Conservation (phyloP, 2,113 vertebrate genomes). For the Onychorhynchus coronatus region DNA sequence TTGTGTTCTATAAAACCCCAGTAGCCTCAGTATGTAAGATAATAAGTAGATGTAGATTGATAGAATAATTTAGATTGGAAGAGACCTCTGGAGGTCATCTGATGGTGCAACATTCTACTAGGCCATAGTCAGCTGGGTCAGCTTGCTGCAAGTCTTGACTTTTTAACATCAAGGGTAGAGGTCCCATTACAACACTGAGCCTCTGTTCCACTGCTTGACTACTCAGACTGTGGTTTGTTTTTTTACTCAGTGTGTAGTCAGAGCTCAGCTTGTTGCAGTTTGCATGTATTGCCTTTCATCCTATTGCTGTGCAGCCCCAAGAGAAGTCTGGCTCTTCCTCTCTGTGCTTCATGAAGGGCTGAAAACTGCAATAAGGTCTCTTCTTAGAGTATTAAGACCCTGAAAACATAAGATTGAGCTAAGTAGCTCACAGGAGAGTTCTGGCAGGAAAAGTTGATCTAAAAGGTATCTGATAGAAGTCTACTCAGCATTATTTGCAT, state of each 20-base stretch:
- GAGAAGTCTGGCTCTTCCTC: not conserved
- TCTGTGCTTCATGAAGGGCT: not conserved
- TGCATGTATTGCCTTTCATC: not conserved
- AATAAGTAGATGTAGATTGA: not conserved
- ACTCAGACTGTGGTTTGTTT: not conserved
- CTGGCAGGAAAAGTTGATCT: not conserved
- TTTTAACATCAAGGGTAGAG: not conserved
- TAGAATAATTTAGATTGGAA: not conserved
- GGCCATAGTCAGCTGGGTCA: not conserved
- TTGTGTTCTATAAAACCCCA: not conserved
- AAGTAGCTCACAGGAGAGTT: not conserved
- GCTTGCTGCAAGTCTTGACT: not conserved
- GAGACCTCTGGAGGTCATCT: not conserved
- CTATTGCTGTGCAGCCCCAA: not conserved
- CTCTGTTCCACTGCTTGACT: not conserved
- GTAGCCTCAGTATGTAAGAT: not conserved
- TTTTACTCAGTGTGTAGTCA: not conserved
- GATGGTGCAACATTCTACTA: not conserved
- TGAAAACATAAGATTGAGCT: not conserved
- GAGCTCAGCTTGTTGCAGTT: not conserved
- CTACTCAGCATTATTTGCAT: not conserved
- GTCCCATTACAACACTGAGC: not conserved
- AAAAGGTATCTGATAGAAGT: not conserved
- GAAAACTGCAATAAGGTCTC: not conserved
- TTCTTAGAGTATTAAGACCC: not conserved